Evolutionary conservation across 1,140 invertebrate species (phyloP).

Genomic region (Trachymyrmex cornetzi): DNA sequence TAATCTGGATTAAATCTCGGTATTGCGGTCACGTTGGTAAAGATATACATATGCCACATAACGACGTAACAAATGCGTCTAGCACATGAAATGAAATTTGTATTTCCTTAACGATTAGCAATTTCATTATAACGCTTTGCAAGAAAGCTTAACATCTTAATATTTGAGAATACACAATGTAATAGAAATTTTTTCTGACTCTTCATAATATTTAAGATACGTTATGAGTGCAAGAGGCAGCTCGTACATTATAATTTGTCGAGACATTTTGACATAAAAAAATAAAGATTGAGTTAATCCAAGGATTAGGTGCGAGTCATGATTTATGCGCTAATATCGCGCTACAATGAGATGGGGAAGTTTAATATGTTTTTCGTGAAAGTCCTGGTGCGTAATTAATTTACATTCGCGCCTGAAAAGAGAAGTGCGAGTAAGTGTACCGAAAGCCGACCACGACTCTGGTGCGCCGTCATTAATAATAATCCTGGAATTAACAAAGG

Average conservation of each 20-base stretch:
- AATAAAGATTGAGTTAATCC: constrained; percentile 42
- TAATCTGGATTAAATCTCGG: constrained; percentile 23
- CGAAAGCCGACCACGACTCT: constrained; percentile 67
- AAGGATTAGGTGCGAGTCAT: constrained; percentile 72
- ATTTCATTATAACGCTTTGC: not conserved
- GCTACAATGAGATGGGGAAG: constrained; percentile 76
- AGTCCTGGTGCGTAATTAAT: constrained; percentile 80
- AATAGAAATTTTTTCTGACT: not conserved
- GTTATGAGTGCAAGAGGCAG: not conserved
- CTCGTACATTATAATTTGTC: constrained; percentile 49
- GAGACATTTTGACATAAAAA: constrained; percentile 31
- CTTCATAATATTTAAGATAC: constrained; percentile 1
- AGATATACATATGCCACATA: not conserved
- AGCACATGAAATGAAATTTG: not conserved
- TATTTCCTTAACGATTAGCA: not conserved
- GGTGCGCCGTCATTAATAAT: constrained; percentile 80
- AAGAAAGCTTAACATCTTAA: not conserved
- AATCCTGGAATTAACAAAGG: constrained; percentile 80
- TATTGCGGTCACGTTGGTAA: constrained; percentile 8
- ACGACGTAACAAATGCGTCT: not conserved
- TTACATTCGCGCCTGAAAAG: constrained; percentile 78
- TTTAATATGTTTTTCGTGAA: constrained; percentile 81
- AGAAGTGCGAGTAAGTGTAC: constrained; percentile 58
- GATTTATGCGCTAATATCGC: constrained; percentile 83
- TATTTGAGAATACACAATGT: not conserved